These are phyloP conservation scores for Saguinus midas DNA, from an alignment of 2,113 vertebrate genomes.

Conservation along the genomic window DNA sequence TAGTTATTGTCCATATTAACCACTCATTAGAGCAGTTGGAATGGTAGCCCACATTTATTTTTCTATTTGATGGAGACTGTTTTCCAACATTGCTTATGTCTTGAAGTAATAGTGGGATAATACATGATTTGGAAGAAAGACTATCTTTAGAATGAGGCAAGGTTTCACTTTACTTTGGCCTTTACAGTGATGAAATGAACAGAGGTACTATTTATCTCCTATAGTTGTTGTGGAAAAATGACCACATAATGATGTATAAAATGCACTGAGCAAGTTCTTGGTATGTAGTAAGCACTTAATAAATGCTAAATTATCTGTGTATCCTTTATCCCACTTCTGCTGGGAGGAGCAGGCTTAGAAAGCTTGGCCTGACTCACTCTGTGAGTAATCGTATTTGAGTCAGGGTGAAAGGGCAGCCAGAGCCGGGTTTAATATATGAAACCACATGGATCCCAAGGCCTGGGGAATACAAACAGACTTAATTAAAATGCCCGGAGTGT, in stretches of 20 bases:
- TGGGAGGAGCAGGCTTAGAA: background rate
- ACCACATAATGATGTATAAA: background rate
- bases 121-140: background rate
- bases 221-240: background rate
- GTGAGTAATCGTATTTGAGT: conserved; percentile 7
- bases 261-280: background rate
- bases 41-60: background rate
- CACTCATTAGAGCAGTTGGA: background rate
- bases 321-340: background rate
- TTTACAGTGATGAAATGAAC: background rate
- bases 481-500: conserved; percentile 37
- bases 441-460: conserved; percentile 39
- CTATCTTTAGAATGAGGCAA: background rate
- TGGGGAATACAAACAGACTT: conserved; percentile 49
- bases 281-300: background rate
- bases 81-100: background rate
- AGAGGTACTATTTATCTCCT: background rate
- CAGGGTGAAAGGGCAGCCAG: conserved; percentile 58
- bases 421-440: conserved; percentile 14
- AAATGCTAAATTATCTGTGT: background rate
- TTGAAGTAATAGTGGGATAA: background rate
- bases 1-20: background rate
- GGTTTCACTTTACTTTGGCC: background rate
- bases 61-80: background rate
- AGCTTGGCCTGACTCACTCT: conserved; percentile 6